phyloP scores from a whole-genome alignment of 2,888 invertebrate genomes.

The Agrotis puta region DNA sequence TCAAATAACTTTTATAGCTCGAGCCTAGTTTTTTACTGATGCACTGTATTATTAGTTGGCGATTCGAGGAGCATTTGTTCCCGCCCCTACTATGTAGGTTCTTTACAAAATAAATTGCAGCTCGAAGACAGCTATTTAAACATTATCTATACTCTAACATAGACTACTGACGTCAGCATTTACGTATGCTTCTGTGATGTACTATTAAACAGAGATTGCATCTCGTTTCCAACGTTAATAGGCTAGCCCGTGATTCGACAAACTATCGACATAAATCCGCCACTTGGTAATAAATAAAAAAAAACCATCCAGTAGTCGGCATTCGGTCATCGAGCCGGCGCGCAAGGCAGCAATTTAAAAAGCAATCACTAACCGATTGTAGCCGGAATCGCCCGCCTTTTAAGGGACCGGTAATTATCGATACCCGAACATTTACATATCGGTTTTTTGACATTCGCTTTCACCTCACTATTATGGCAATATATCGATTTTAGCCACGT shows the following conservation, averaged over 20 bases:
- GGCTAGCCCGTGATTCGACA: conserved; percentile 54
- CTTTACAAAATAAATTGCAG: conserved; percentile 44
- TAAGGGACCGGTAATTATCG: conserved; percentile 86
- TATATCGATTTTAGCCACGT: conserved; percentile 53
- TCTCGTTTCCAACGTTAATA: conserved; percentile 53
- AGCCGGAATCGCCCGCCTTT: conserved; percentile 82
- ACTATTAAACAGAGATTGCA: conserved; percentile 48
- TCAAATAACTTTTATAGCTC: conserved; percentile 49
- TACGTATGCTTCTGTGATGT: conserved; percentile 16
- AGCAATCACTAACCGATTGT: conserved; percentile 85
- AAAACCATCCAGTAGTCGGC: conserved; percentile 76
- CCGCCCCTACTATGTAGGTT: conserved; percentile 38
- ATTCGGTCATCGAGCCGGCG: conserved; percentile 70
- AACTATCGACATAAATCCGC: conserved; percentile 69
- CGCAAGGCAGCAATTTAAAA: conserved; percentile 84
- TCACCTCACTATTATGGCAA: conserved; percentile 76
- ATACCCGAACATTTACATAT: conserved; percentile 83
- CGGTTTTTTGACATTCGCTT: conserved; percentile 78
- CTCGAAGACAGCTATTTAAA: conserved; percentile 14
- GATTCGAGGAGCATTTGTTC: conserved; percentile 26
- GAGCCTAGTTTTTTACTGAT: conserved; percentile 46
- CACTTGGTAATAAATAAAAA: conserved; percentile 76
- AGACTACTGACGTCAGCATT: conserved; percentile 10
- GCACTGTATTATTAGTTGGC: conserved; percentile 33
- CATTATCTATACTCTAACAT: conserved; percentile 9